Conservation (phyloP, 2,888 invertebrate genomes). For the Campoplex nolae region DNA sequence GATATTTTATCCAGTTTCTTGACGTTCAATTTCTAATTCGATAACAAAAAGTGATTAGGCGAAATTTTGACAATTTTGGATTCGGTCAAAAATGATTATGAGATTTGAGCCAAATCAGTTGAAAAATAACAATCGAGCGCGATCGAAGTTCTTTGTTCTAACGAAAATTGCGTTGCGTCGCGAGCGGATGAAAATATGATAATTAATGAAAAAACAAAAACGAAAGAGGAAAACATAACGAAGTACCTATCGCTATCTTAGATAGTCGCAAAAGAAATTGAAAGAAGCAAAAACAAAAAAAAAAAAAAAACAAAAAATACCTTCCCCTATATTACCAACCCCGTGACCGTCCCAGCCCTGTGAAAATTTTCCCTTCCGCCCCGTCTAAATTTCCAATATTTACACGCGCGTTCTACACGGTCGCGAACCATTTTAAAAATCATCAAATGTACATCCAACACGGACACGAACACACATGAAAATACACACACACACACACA, state of each 20-base stretch:
- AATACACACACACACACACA: conserved; percentile 37
- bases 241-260: conserved; percentile 70
- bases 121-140: too few species aligned
- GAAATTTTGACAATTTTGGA: neutral
- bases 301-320: conserved; percentile 33
- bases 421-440: conserved; percentile 64
- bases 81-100: conserved; percentile 22
- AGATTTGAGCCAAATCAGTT: too few species aligned
- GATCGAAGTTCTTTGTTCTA: too few species aligned
- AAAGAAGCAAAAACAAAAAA: neutral
- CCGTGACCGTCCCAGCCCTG: conserved; percentile 30
- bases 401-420: conserved; percentile 64
- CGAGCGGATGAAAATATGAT: conserved; percentile 29
- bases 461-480: conserved; percentile 57
- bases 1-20: neutral
- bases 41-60: neutral
- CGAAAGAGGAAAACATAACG: conserved; percentile 57
- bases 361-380: conserved; percentile 15
- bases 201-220: neutral
- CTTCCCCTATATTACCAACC: conserved; percentile 29
- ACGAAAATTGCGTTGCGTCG: conserved; percentile 53
- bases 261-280: conserved; percentile 46
- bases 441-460: conserved; percentile 49
- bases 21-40: neutral
- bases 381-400: conserved; percentile 62